phyloP scores from a whole-genome alignment of 2,113 vertebrate species.

The Leptosomus discolor region DNA sequence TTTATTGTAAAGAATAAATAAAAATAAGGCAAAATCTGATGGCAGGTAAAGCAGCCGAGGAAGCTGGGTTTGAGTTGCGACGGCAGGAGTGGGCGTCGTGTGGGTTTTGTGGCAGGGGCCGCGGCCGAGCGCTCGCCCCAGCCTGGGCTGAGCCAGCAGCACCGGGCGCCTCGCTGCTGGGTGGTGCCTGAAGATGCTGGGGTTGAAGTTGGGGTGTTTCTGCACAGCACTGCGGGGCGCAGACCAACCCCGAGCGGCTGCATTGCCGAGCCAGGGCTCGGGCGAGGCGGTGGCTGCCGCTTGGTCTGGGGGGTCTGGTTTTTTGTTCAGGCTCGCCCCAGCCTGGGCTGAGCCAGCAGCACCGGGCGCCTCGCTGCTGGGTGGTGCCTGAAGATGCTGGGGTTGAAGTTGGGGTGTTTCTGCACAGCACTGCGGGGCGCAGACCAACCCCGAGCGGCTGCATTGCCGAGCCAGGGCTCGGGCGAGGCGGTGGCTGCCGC shows the following conservation, averaged over 20 bases:
- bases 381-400: rapidly evolving
- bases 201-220: too few relatives aligned
- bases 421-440: not conserved
- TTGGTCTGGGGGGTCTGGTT: rapidly evolving
- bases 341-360: not conserved
- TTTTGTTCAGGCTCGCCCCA: not conserved
- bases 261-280: rapidly evolving
- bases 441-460: not conserved
- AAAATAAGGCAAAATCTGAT: not conserved
- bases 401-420: too few relatives aligned
- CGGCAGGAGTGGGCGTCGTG: rapidly evolving
- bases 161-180: not conserved
- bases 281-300: too few relatives aligned
- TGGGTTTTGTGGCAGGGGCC: not conserved
- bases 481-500: too few relatives aligned
- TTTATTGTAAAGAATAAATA: too few relatives aligned
- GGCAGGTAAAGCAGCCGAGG: too few relatives aligned
- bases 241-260: not conserved
- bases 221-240: not conserved
- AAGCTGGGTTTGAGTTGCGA: not conserved
- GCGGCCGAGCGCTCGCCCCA: not conserved
- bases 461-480: rapidly evolving
- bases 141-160: not conserved
- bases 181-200: rapidly evolving
- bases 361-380: not conserved